A percentile compares a stretch with the other conserved stretches of the same genome.
These are phyloP conservation scores for Pimephales promelas DNA, from an alignment of 2,113 vertebrate species.

Conservation along the genomic window DNA sequence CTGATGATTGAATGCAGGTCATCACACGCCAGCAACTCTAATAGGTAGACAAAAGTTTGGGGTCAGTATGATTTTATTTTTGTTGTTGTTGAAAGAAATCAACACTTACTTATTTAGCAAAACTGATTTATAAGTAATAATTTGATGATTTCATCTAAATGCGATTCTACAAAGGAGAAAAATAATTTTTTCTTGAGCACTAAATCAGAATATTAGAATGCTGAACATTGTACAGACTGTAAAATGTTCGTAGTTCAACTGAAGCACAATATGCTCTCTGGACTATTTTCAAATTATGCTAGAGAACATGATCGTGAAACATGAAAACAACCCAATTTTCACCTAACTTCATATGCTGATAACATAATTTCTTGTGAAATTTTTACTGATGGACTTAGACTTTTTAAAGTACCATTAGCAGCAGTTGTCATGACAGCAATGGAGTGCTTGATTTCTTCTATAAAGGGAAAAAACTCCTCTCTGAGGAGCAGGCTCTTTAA, in stretches of 20 bases:
- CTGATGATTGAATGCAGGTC: conserved; percentile 82
- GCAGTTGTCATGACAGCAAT: conserved; percentile 74
- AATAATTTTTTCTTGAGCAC: neutral
- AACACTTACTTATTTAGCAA: neutral
- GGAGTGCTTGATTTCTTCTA: conserved; percentile 72
- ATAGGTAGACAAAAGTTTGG: neutral
- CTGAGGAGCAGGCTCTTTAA: conserved; percentile 76
- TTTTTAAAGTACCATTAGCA: conserved; percentile 70
- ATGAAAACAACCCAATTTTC: neutral
- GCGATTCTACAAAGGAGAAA: neutral
- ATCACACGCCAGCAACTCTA: conserved; percentile 80
- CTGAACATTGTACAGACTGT: neutral
- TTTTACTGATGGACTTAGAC: neutral
- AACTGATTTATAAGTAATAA: neutral
- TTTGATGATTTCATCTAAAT: neutral
- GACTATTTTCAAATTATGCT: neutral
- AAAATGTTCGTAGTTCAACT: neutral
- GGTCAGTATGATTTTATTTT: neutral
- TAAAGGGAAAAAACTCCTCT: conserved; percentile 80
- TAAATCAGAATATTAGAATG: neutral
- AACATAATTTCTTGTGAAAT: neutral
- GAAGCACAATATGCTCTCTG: neutral
- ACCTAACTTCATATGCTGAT: neutral
- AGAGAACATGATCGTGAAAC: neutral
- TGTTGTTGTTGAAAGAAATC: too few relatives aligned